These are phyloP conservation scores for Seira sanloemensis DNA, from an alignment of 2,888 invertebrate genomes.

Conservation along the genomic window DNA sequence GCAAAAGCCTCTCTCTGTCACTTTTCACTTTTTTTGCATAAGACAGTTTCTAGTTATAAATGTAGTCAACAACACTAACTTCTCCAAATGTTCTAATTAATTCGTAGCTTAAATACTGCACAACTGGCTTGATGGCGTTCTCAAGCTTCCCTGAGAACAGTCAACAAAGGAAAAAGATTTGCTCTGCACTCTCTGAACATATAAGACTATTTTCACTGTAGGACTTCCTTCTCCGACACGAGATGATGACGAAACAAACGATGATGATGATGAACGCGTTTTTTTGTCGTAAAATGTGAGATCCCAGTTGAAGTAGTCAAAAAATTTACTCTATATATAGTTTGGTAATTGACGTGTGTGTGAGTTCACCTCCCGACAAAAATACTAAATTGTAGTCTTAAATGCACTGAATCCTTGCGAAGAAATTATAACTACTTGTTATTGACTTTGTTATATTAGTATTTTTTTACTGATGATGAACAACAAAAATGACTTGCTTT, in stretches of 20 bases:
- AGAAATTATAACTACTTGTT: too few relatives aligned
- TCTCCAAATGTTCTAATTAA: conserved; percentile 7
- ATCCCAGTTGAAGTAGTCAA: conserved; percentile 41
- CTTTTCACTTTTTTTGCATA: too few relatives aligned
- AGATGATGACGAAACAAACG: conserved; percentile 38
- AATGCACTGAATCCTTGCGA: too few relatives aligned
- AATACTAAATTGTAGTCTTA: too few relatives aligned
- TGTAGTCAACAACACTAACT: neutral
- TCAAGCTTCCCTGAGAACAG: too few relatives aligned
- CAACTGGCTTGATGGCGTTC: conserved; percentile 42
- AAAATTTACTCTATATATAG: conserved; percentile 25
- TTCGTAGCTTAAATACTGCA: conserved; percentile 49
- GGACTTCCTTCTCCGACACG: too few relatives aligned
- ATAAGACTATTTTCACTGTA: conserved; percentile 33
- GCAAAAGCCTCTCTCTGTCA: neutral
- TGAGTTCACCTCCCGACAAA: neutral
- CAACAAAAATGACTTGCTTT: conserved; percentile 40
- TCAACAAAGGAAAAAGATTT: too few relatives aligned
- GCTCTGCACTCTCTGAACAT: too few relatives aligned
- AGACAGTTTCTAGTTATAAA: neutral
- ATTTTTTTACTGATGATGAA: conserved; percentile 22
- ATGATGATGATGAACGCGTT: conserved; percentile 14
- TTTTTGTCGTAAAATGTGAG: conserved; percentile 55
- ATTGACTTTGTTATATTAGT: too few relatives aligned
- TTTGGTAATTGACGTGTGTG: conserved; percentile 53